Base-by-base conservation (phyloP, 2,113 vertebrate species). In the Caretta caretta region DNA sequence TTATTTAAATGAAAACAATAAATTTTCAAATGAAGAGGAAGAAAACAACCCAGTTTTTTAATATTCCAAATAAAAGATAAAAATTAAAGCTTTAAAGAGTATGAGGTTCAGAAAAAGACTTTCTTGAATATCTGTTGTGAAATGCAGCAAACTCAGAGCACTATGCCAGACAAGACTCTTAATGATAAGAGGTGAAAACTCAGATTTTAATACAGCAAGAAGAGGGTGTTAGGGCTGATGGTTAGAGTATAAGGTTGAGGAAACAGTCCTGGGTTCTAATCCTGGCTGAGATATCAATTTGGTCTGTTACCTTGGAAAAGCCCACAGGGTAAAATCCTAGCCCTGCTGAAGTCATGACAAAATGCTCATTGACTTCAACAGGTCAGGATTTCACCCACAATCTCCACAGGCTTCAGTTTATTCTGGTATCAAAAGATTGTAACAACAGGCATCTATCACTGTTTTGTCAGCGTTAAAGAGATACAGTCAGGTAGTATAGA, bases 1-100 rank as follows among this genome's bases (percentile, higher is more conserved):
- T 93, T 95, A 91, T 95, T 92, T 75, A 97, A 97, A 95, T 94
- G 6, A 90, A 97, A 98, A 97, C 49, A 96, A 94, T 91, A 1
- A 72, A 92, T 92, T 94, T 89, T 80, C 87, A 89, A 93, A 87
- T 87, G 50, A 94, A 96, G 93, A 84, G 38, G 12, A 87, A 3
- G 50, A 8, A 53, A 31, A 87, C 85, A 29, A 81, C 12, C 11
- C 10, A 6, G 1, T 79, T 96, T 90, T 42, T 22, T 91, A 92
- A 89, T 90, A 12, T 16, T 51, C 53, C 38, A 25, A 82, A 83
- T 76, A 50, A n/a, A 86, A 85, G 31, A 8, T 79, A 11, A 17
- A 93, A 92, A 88, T 54, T 4, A n/a, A 89, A 59, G 11, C 31
- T 31, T 88, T 86, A 76, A 91, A 62, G 69, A 86, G 3, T 46